A percentile compares a stretch with the other conserved stretches of the same genome.
These are phyloP conservation scores for Phengaris arion DNA, from an alignment of 2,888 invertebrate genomes.

Conservation along the genomic window DNA sequence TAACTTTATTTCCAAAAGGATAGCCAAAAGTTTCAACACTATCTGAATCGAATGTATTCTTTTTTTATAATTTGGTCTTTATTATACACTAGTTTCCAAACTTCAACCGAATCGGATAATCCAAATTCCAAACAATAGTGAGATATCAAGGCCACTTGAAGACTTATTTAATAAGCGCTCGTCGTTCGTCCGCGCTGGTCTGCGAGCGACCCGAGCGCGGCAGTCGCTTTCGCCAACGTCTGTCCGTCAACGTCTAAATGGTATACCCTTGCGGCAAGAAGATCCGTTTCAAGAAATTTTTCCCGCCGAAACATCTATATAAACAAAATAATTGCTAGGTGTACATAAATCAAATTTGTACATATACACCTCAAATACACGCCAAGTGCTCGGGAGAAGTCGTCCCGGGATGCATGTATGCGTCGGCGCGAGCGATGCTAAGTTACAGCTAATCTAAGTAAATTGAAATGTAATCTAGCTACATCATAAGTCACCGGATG, in stretches of 20 bases:
- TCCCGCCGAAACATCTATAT: conserved; percentile 70
- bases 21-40: conserved; percentile 76
- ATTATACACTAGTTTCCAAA: conserved; percentile 76
- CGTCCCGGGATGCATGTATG: conserved; percentile 25
- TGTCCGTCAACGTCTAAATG: conserved; percentile 66
- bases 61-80: conserved; percentile 73
- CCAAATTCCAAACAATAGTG: conserved; percentile 73
- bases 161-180: conserved; percentile 70
- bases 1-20: conserved; percentile 76
- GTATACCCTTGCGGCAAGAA: conserved; percentile 78
- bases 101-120: conserved; percentile 73
- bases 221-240: conserved; percentile 56
- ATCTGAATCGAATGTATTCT: conserved; percentile 69
- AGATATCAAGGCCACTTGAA: conserved; percentile 79
- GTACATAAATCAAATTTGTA: conserved; percentile 72
- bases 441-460: conserved; percentile 65
- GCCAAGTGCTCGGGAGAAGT: conserved; percentile 41
- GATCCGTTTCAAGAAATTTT: conserved; percentile 56
- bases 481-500: conserved; percentile 63
- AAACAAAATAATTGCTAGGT: conserved; percentile 59
- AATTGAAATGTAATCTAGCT: conserved; percentile 69
- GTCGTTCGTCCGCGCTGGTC: conserved; percentile 54
- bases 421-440: conserved; percentile 47
- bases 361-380: conserved; percentile 58
- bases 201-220: conserved; percentile 45